These are phyloP conservation scores for Microtus pennsylvanicus DNA, from an alignment of 2,113 vertebrate genomes.

Conservation along the genomic window DNA sequence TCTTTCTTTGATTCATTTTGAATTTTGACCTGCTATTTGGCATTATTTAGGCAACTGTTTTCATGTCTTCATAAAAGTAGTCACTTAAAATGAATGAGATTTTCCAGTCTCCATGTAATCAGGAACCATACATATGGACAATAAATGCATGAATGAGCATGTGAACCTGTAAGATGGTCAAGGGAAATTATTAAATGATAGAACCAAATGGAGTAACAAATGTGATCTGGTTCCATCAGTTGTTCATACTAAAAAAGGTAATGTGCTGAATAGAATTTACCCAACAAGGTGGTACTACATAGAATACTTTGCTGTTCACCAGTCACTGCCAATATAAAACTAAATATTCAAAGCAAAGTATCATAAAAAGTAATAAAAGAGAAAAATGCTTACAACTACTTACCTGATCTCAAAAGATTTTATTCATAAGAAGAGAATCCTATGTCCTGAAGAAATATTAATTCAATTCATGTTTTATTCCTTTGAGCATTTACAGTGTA, in stretches of 20 bases:
- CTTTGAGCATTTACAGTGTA: constrained; percentile 76
- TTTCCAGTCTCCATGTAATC: constrained; percentile 9
- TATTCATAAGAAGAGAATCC: constrained; percentile 76
- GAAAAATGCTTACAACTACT: constrained; percentile 75
- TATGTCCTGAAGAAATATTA: constrained; percentile 72
- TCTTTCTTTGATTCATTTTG: constrained; percentile 45
- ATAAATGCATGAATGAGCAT: neutral
- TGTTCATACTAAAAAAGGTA: neutral
- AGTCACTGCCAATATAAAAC: constrained; percentile 61
- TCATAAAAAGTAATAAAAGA: constrained; percentile 74
- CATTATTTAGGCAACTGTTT: neutral
- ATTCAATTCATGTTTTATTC: constrained; percentile 75
- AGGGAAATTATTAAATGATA: constrained; percentile 11
- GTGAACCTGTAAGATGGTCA: neutral
- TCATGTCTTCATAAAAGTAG: constrained; percentile 5
- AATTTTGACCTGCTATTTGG: constrained; percentile 19
- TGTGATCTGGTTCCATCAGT: neutral
- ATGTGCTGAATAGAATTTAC: neutral
- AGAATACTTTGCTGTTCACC: constrained; percentile 46
- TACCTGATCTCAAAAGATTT: constrained; percentile 77
- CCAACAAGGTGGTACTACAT: constrained; percentile 18
- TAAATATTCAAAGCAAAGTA: constrained; percentile 71
- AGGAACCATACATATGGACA: neutral
- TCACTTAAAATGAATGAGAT: neutral
- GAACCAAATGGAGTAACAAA: constrained; percentile 6